Conservation (phyloP, 2,797 vertebrate species). For the Miichthys miiuy region DNA sequence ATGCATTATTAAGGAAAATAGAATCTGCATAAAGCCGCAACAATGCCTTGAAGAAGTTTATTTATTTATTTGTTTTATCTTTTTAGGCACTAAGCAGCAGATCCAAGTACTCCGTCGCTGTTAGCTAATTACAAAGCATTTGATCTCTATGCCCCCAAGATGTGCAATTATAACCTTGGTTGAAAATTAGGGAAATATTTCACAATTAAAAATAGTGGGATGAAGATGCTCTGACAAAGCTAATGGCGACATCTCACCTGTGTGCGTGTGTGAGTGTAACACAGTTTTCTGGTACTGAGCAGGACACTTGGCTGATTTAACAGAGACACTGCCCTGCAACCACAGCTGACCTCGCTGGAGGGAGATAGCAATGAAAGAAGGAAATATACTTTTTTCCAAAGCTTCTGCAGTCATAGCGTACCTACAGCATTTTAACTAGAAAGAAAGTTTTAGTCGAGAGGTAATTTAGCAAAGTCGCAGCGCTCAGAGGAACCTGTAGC, state of each 20-base stretch:
- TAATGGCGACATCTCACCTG: conserved; percentile 68
- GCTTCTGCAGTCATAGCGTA: conserved; percentile 43
- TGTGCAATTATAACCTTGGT: conserved; percentile 74
- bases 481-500: conserved; percentile 62
- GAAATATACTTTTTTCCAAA: conserved; percentile 50
- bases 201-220: conserved; percentile 73
- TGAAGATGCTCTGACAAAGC: conserved; percentile 64
- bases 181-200: conserved; percentile 77
- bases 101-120: conserved; percentile 66
- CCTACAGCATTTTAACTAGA: conserved; percentile 63
- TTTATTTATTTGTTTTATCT: conserved; percentile 79
- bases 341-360: conserved; percentile 67
- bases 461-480: conserved; percentile 59
- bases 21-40: conserved; percentile 80
- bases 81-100: conserved; percentile 61
- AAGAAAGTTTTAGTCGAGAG: conserved; percentile 53
- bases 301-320: conserved; percentile 59
- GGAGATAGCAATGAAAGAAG: conserved; percentile 49
- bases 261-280: conserved; percentile 37
- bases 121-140: conserved; percentile 80
- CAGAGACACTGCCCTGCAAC: conserved; percentile 60
- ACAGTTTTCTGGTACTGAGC: conserved; percentile 15
- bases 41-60: conserved; percentile 80
- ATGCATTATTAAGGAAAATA: conserved; percentile 82
- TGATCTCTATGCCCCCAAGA: conserved; percentile 77